Evolutionary conservation across 1,140 invertebrate genomes (phyloP).

Genomic region (Bradysia coprophila): DNA sequence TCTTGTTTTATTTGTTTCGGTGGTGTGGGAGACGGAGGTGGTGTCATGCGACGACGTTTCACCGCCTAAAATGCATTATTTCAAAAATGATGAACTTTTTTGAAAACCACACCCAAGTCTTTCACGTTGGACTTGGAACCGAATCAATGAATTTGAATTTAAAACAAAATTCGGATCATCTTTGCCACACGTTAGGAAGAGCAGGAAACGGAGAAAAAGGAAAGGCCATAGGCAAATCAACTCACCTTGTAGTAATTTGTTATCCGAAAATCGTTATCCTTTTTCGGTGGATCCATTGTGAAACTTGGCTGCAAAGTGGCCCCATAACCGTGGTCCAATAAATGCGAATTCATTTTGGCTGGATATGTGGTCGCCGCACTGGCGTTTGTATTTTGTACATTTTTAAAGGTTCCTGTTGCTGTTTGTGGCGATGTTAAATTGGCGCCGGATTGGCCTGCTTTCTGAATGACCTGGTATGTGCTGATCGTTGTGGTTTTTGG

Average conservation of each 20-base stretch:
- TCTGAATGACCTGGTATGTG: too few relatives aligned
- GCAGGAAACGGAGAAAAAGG: too few relatives aligned
- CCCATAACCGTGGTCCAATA: conserved; percentile 69
- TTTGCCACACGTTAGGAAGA: too few relatives aligned
- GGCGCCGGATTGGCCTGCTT: background rate
- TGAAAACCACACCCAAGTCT: too few relatives aligned
- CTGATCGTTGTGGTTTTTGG: too few relatives aligned
- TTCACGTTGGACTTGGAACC: too few relatives aligned
- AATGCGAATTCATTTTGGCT: conserved; percentile 39
- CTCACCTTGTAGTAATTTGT: conserved; percentile 24
- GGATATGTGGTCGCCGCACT: background rate
- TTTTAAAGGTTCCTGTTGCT: background rate
- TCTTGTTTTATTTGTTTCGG: conserved; percentile 13
- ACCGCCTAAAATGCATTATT: conserved; percentile 7
- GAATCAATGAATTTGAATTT: too few relatives aligned
- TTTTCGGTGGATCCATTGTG: conserved; percentile 22
- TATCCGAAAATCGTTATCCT: conserved; percentile 10
- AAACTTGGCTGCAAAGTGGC: conserved; percentile 57
- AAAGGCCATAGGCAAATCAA: too few relatives aligned
- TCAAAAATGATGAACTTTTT: too few relatives aligned
- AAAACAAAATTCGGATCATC: too few relatives aligned
- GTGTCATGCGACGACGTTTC: conserved; percentile 14
- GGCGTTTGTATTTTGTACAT: conserved; percentile 6
- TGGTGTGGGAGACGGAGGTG: conserved; percentile 2
- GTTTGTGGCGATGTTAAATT: background rate